A percentile compares a stretch with the other conserved stretches of the same genome.
These are phyloP conservation scores for Paramuricea clavata DNA, from an alignment of 92 coral and sea anemone genomes.

Conservation along the genomic window DNA sequence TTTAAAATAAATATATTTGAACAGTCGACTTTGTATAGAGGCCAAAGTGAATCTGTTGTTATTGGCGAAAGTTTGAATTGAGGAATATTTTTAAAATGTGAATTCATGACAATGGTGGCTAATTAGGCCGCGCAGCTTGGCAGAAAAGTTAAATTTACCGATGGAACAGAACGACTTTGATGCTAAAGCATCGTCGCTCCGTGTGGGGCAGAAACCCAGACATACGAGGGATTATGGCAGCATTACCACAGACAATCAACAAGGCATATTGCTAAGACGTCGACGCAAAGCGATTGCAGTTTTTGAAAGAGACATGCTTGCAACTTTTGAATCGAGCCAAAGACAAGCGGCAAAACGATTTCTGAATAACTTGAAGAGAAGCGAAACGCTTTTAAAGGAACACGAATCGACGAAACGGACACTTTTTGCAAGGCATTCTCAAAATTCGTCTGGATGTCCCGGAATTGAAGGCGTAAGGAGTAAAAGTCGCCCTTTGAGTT, in stretches of 20 bases:
- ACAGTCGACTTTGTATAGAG: not conserved
- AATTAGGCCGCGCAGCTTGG: not conserved
- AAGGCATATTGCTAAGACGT: constrained; percentile 68
- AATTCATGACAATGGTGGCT: not conserved
- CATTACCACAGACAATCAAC: constrained; percentile 76
- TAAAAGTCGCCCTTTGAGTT: not conserved
- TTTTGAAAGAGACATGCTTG: constrained; percentile 59
- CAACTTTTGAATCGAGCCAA: constrained; percentile 75
- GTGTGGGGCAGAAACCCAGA: not conserved
- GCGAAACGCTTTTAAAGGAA: constrained; percentile 75
- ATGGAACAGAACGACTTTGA: not conserved
- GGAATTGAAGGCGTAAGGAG: not conserved
- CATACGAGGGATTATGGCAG: constrained; percentile 75
- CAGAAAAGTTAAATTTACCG: not conserved
- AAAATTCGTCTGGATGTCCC: not conserved
- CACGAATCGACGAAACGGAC: constrained; percentile 65
- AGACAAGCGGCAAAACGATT: constrained; percentile 73
- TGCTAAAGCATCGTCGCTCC: not conserved
- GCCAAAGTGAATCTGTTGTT: not conserved
- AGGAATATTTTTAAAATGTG: not conserved
- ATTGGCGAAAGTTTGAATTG: not conserved
- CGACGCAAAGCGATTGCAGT: constrained; percentile 37
- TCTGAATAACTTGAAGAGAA: constrained; percentile 71
- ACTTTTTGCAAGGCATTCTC: not conserved
- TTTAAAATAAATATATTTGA: not conserved